Evolutionary conservation across 64 coral and sea anemone species (phyloP).

Genomic region (Hydrozoanthus tunicans): DNA sequence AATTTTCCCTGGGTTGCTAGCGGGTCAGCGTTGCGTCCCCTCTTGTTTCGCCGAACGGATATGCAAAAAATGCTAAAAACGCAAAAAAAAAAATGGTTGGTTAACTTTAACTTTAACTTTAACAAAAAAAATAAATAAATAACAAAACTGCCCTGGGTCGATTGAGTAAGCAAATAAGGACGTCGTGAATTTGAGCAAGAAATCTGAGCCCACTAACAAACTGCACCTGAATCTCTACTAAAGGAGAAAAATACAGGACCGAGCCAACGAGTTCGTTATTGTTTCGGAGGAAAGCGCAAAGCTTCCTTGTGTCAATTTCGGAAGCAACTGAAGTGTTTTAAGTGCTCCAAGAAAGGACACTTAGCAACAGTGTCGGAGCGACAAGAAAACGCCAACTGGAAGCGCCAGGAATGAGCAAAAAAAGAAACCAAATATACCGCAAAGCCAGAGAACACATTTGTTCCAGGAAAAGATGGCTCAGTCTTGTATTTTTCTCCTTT

Average conservation of each 20-base stretch:
- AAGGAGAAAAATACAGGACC: too few species aligned
- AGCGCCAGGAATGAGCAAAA: background rate
- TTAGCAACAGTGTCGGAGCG: background rate
- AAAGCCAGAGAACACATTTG: conserved; percentile 40
- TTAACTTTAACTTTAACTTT: too few species aligned
- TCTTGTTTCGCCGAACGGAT: too few species aligned
- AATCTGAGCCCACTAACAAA: background rate
- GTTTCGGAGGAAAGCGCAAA: conserved; percentile 48
- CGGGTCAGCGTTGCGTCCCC: too few species aligned
- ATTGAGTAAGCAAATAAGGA: background rate
- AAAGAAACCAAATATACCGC: background rate
- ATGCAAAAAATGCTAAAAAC: too few species aligned
- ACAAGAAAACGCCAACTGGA: background rate
- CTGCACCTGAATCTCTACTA: background rate
- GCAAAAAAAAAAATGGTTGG: too few species aligned
- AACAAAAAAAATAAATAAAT: too few species aligned
- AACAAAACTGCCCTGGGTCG: too few species aligned
- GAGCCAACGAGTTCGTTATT: conserved; percentile 41
- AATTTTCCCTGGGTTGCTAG: too few species aligned
- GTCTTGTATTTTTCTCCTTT: too few species aligned
- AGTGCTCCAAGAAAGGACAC: background rate
- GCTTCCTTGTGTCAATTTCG: conserved; percentile 22
- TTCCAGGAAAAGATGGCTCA: too few species aligned
- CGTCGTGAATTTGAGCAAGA: background rate
- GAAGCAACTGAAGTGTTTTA: conserved; percentile 32